Conservation (phyloP, 2,888 invertebrate genomes). For the Mythimna pallens region DNA sequence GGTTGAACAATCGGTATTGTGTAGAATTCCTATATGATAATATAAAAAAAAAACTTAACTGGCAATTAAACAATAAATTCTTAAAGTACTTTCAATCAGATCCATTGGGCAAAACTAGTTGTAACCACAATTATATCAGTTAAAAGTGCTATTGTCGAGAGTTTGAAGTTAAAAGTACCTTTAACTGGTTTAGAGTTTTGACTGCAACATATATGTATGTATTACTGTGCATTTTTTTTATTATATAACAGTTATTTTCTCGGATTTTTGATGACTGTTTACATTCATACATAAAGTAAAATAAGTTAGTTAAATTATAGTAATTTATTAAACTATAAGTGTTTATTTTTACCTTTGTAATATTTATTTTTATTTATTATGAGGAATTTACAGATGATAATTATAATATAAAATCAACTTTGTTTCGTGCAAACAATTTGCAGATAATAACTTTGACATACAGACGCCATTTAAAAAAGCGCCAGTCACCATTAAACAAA, state of each 20-base stretch:
- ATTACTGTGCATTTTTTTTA: neutral
- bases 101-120: too few relatives aligned
- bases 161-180: too few relatives aligned
- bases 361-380: neutral
- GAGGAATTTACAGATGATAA: neutral
- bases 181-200: too few relatives aligned
- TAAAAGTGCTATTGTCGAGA: too few relatives aligned
- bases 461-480: neutral
- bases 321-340: slow-evolving; percentile 50
- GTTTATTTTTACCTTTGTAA: neutral
- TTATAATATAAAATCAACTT: neutral
- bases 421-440: neutral
- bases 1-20: too few relatives aligned
- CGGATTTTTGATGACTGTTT: too few relatives aligned
- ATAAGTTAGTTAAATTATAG: slow-evolving; percentile 47
- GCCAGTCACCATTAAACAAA: neutral
- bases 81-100: too few relatives aligned
- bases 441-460: neutral
- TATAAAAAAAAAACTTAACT: too few relatives aligned
- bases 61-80: too few relatives aligned
- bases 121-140: too few relatives aligned
- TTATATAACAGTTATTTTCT: neutral
- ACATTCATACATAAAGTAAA: neutral
- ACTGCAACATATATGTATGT: too few relatives aligned
- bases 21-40: too few relatives aligned